A percentile compares a stretch with the other conserved stretches of the same genome.
These are phyloP conservation scores for Paraescarpia echinospica DNA, from an alignment of 1,140 invertebrate genomes.

Conservation along the genomic window DNA sequence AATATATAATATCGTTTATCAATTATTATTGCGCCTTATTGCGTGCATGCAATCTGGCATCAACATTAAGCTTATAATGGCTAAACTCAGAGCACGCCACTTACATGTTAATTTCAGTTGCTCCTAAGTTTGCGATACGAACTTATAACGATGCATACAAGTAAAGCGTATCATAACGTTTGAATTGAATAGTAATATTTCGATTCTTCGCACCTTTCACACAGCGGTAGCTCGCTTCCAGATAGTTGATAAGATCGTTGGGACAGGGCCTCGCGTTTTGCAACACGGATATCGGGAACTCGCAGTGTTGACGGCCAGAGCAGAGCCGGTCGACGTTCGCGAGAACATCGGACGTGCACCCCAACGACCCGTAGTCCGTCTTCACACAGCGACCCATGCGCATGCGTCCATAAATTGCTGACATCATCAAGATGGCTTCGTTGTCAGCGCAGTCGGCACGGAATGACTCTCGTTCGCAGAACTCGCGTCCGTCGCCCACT, in stretches of 20 bases:
- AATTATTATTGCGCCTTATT: no score
- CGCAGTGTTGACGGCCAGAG: conserved; percentile 21
- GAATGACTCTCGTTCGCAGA: conserved; percentile 17
- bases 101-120: no score
- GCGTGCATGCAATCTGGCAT: no score
- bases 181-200: no score
- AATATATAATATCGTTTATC: no score
- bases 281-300: conserved; percentile 12
- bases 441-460: conserved; percentile 11
- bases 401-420: conserved; percentile 27
- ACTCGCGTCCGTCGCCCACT: not conserved
- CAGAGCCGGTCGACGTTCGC: conserved; percentile 19
- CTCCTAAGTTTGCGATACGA: no score
- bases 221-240: conserved; percentile 24
- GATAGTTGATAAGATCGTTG: conserved; percentile 19
- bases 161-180: no score
- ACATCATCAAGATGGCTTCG: conserved; percentile 22
- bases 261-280: conserved; percentile 17
- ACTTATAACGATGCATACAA: no score
- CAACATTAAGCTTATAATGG: no score
- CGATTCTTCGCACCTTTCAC: conserved; percentile 19
- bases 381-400: conserved; percentile 16
- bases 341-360: conserved; percentile 22
- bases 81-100: no score
- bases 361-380: conserved; percentile 18